Percentiles rank a stretch among this genome's conserved stretches.
Evolutionary conservation across 2,888 invertebrate species (phyloP).

Genomic region (Odontothrips loti): DNA sequence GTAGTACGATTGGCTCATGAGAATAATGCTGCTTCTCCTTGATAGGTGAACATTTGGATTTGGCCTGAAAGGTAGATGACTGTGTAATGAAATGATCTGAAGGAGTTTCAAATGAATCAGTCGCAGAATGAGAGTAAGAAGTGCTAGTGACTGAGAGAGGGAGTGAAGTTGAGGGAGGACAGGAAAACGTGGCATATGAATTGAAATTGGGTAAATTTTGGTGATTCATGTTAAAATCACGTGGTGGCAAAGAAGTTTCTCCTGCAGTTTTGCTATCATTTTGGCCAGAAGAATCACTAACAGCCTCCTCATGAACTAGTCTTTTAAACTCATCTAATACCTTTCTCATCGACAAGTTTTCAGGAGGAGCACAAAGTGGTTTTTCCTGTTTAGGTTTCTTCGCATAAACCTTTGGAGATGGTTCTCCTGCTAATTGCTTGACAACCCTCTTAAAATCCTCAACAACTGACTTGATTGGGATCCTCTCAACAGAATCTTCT

Average conservation of each 20-base stretch:
- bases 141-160: too few relatives aligned
- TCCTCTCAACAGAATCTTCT: too few relatives aligned
- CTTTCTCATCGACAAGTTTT: background rate
- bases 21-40: background rate
- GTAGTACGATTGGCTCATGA: background rate
- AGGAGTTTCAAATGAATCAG: background rate
- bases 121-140: background rate
- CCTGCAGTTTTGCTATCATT: background rate
- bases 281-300: background rate
- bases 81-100: background rate
- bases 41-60: background rate
- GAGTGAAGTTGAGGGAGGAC: too few relatives aligned
- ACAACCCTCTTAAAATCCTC: background rate
- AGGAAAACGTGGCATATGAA: background rate
- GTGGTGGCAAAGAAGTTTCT: background rate
- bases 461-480: background rate
- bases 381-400: background rate
- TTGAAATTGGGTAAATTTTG: background rate
- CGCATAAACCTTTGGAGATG: background rate
- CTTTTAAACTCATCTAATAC: background rate
- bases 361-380: background rate
- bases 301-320: background rate
- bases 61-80: background rate
- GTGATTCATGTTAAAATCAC: background rate
- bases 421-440: background rate